Percentiles rank a stretch among this genome's conserved stretches.
Conservation (phyloP, 2,888 invertebrate species). For the Exocentrus adspersus region DNA sequence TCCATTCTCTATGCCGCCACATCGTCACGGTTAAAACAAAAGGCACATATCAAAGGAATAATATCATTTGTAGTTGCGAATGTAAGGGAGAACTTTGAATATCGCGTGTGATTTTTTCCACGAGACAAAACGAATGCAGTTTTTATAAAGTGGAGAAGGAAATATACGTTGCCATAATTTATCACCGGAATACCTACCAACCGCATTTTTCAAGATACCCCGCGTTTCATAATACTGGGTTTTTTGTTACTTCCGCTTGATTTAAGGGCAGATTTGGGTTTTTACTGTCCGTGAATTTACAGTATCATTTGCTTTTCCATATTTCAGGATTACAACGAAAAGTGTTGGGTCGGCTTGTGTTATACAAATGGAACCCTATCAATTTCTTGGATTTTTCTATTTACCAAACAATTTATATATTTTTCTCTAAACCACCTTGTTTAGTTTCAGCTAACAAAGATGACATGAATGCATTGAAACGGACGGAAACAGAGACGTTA, state of each 20-base stretch:
- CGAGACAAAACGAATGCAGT: constrained; percentile 25
- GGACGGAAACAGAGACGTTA: no score
- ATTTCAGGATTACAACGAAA: not conserved
- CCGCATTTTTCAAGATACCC: constrained; percentile 14
- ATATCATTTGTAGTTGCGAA: constrained; percentile 26
- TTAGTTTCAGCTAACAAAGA: no score
- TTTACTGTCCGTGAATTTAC: not conserved
- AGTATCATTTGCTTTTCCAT: not conserved
- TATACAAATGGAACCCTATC: no score
- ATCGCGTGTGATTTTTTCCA: constrained; percentile 21
- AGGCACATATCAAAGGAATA: constrained; percentile 24
- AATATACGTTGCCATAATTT: constrained; percentile 16
- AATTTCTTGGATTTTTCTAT: no score
- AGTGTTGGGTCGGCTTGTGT: not conserved
- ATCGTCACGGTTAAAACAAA: constrained; percentile 1
- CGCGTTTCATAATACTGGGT: constrained; percentile 3
- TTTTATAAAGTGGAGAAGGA: constrained; percentile 18
- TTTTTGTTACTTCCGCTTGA: constrained; percentile 17
- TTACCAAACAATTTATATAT: no score
- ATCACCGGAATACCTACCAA: constrained; percentile 15
- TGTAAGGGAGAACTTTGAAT: constrained; percentile 24
- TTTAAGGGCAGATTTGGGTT: constrained; percentile 6
- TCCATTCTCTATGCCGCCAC: not conserved
- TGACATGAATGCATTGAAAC: no score
- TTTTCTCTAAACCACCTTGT: no score